Conservation (phyloP, 1,140 invertebrate species). For the Ectropis grisescens region DNA sequence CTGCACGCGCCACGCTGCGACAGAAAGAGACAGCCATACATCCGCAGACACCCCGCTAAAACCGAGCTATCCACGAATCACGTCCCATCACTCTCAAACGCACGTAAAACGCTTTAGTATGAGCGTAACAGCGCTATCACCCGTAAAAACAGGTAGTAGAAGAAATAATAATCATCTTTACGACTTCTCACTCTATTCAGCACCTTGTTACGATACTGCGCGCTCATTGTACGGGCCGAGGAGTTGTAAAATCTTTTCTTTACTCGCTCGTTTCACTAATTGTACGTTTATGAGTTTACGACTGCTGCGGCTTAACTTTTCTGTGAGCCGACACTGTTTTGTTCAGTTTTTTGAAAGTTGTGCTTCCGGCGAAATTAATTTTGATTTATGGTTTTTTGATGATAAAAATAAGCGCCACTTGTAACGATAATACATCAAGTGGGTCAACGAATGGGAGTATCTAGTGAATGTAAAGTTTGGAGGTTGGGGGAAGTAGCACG, state of each 20-base stretch:
- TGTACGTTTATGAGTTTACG: constrained; percentile 69
- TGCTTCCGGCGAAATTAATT: too few relatives aligned
- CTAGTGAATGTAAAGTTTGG: too few relatives aligned
- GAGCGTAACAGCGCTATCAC: constrained; percentile 36
- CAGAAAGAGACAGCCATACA: constrained; percentile 44
- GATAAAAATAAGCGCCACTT: too few relatives aligned
- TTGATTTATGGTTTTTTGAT: too few relatives aligned
- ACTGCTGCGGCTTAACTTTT: constrained; percentile 60
- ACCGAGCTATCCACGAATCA: constrained; percentile 9
- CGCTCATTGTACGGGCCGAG: constrained; percentile 63
- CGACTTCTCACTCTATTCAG: constrained; percentile 72
- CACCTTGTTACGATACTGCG: constrained; percentile 70
- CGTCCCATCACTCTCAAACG: constrained; percentile 33
- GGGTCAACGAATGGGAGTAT: too few relatives aligned
- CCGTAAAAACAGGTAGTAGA: constrained; percentile 71
- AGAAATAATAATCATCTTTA: constrained; percentile 73
- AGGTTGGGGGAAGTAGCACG: too few relatives aligned
- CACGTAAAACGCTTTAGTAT: constrained; percentile 4
- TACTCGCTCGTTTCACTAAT: constrained; percentile 67
- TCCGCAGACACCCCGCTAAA: too few relatives aligned
- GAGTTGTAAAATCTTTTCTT: constrained; percentile 70
- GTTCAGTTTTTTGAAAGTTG: too few relatives aligned
- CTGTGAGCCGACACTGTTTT: too few relatives aligned
- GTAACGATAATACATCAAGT: too few relatives aligned
- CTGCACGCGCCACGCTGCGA: constrained; percentile 52